A percentile compares a stretch with the other conserved stretches of the same genome.
phyloP scores from a whole-genome alignment of 2,797 vertebrate genomes.

The Rhynchotus rufescens region DNA sequence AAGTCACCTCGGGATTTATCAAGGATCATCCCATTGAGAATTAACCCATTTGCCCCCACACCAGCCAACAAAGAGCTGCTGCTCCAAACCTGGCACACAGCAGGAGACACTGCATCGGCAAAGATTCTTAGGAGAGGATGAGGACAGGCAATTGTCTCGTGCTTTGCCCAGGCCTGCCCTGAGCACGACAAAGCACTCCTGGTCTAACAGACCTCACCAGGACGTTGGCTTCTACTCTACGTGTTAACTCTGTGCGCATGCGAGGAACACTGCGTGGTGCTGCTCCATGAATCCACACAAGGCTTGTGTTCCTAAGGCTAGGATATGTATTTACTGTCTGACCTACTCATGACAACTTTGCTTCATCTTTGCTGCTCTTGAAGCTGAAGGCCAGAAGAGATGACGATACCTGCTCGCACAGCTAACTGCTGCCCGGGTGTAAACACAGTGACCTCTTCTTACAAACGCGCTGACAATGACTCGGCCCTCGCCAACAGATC shows the following conservation, averaged over 20 bases:
- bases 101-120: neutral
- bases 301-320: neutral
- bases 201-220: neutral
- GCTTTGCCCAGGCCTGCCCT: neutral
- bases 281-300: neutral
- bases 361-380: neutral
- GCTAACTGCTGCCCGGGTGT: neutral
- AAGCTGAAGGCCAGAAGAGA: neutral
- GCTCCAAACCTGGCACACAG: neutral
- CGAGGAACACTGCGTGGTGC: neutral
- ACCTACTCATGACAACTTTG: neutral
- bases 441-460: neutral
- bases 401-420: neutral
- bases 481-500: neutral
- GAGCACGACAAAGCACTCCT: neutral
- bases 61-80: rapidly evolving
- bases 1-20: neutral
- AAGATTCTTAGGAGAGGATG: neutral
- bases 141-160: neutral
- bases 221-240: neutral
- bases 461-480: rapidly evolving
- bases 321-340: neutral
- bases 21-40: neutral
- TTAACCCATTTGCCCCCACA: neutral
- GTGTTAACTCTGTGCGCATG: rapidly evolving